Conservation (phyloP, 1,140 invertebrate genomes). For the Hylaeus volcanicus region DNA sequence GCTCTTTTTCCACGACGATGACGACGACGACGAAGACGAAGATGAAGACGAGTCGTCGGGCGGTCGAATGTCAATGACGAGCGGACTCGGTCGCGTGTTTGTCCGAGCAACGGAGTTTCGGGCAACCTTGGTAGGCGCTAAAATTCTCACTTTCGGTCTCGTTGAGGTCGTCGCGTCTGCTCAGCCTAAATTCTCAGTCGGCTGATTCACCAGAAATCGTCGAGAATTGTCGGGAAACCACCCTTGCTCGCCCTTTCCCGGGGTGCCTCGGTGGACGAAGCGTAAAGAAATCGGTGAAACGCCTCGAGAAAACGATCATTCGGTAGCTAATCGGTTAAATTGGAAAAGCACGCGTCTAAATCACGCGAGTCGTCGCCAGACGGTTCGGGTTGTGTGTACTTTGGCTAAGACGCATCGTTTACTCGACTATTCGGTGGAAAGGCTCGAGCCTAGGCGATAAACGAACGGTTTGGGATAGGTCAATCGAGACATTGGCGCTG, state of each 20-base stretch:
- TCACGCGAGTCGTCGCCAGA: constrained; percentile 16
- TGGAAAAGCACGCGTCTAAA: no score
- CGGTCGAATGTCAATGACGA: constrained; percentile 67
- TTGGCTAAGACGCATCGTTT: constrained; percentile 30
- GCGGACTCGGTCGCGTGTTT: constrained; percentile 55
- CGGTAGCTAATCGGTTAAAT: not conserved
- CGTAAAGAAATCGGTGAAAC: no score
- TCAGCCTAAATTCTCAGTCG: constrained; percentile 52
- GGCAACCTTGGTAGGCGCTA: constrained; percentile 71
- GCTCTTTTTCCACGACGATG: not conserved
- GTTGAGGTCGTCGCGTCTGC: constrained; percentile 48
- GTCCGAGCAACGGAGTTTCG: constrained; percentile 62
- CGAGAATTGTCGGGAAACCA: not conserved
- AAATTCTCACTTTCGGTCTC: constrained; percentile 74
- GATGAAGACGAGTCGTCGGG: constrained; percentile 20
- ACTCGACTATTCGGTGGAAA: not conserved
- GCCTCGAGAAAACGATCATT: no score
- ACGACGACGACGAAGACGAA: no score
- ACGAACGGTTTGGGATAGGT: constrained; percentile 32
- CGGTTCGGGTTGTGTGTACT: constrained; percentile 41
- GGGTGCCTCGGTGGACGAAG: no score
- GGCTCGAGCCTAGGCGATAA: constrained; percentile 30
- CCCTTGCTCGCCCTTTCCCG: no score
- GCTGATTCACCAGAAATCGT: constrained; percentile 57
- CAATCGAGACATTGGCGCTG: not conserved